A percentile compares a stretch with the other conserved stretches of the same genome.
These are phyloP conservation scores for Sebastes schlegelii DNA, from an alignment of 2,113 vertebrate genomes.

Conservation along the genomic window DNA sequence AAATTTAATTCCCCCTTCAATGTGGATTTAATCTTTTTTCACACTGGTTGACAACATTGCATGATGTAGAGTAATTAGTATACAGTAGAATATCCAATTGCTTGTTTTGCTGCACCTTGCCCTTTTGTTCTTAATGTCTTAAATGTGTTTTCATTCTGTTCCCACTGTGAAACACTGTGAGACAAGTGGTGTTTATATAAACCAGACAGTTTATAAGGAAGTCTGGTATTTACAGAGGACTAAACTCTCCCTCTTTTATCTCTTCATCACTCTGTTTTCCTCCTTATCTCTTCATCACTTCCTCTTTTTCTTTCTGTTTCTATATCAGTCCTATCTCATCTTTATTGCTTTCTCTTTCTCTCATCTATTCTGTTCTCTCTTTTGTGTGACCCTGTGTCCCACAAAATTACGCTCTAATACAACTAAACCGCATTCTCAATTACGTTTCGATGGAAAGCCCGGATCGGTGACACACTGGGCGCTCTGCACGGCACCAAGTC, in stretches of 20 bases:
- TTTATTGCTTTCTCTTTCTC: conserved; percentile 45
- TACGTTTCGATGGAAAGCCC: neutral
- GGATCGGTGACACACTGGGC: too few relatives aligned
- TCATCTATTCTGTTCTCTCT: neutral
- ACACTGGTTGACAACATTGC: neutral
- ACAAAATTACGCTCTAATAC: neutral
- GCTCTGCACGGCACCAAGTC: too few relatives aligned
- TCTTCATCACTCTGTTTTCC: conserved; percentile 9
- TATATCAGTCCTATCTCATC: neutral
- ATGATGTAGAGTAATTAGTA: too few relatives aligned
- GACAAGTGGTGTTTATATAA: conserved; percentile 11
- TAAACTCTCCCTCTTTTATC: conserved; percentile 44
- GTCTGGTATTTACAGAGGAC: conserved; percentile 45
- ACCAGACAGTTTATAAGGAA: conserved; percentile 33
- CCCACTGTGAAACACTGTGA: conserved; percentile 3
- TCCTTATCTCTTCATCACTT: conserved; percentile 35
- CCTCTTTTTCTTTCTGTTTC: conserved; percentile 35
- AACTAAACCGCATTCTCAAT: neutral
- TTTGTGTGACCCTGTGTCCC: neutral
- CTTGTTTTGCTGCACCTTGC: neutral
- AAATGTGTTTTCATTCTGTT: neutral
- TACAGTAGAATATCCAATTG: neutral
- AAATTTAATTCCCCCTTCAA: neutral
- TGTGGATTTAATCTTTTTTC: too few relatives aligned
- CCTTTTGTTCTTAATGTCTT: neutral